Percentiles rank a stretch among this genome's conserved stretches.
phyloP scores from a whole-genome alignment of 1,140 invertebrate genomes.

The Drosophila orosa region DNA sequence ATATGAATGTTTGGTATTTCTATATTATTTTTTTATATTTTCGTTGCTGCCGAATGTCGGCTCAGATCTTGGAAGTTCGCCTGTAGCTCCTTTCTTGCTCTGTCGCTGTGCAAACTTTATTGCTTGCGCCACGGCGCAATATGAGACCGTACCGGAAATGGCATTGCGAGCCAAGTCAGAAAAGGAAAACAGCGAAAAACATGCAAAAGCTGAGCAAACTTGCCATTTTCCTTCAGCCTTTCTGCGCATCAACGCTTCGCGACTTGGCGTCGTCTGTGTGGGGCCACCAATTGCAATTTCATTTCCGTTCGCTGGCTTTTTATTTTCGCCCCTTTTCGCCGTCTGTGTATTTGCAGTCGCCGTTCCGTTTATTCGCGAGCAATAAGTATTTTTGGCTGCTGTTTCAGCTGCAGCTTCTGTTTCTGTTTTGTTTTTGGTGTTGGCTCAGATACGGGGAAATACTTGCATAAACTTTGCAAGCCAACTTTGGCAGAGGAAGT shows the following conservation, averaged over 20 bases:
- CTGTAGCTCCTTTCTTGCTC: slow-evolving; percentile 20
- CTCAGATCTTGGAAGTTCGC: slow-evolving; percentile 17
- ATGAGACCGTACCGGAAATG: slow-evolving; percentile 70
- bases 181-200: slow-evolving; percentile 34
- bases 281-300: slow-evolving; percentile 77
- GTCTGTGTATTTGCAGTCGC: slow-evolving; percentile 42
- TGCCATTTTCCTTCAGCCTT: slow-evolving; percentile 36
- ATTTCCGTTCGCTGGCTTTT: slow-evolving; percentile 72
- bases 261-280: slow-evolving; percentile 76
- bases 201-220: slow-evolving; percentile 61
- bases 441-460: slow-evolving; percentile 49
- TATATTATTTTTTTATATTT: neutral
- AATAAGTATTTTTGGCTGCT: slow-evolving; percentile 65
- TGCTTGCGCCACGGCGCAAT: slow-evolving; percentile 67
- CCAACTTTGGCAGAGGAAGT: slow-evolving; percentile 2
- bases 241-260: slow-evolving; percentile 70
- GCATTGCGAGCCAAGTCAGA: slow-evolving; percentile 51
- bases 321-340: slow-evolving; percentile 31
- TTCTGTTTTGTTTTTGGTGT: slow-evolving; percentile 18
- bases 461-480: slow-evolving; percentile 48
- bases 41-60: neutral
- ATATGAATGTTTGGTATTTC: neutral
- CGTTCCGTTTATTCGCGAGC: slow-evolving; percentile 59
- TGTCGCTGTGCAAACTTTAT: slow-evolving; percentile 56
- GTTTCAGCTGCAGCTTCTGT: slow-evolving; percentile 20